Evolutionary conservation across 2,888 invertebrate genomes (phyloP), one percentile per base, ranked within the genome.

Genomic region (Lepidocyrtoides sp.): DNA sequence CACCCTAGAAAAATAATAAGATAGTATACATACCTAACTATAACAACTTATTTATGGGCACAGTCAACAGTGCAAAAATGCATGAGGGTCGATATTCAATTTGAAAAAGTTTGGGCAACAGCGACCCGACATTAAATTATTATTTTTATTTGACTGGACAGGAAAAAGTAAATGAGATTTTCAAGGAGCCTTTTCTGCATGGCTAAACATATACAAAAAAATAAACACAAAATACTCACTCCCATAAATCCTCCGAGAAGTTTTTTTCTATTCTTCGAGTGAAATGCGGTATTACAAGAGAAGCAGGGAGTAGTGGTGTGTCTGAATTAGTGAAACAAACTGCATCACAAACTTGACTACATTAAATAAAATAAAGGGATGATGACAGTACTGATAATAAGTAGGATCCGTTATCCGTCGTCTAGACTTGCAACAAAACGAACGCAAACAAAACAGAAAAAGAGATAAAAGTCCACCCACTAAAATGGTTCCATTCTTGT

Each of bases 121-220:
- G 7, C 54, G 54, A n/a, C 44, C 12, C 36, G 23, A 32, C 32
- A 17, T 32, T 36, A 69, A 69, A 17, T n/a, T 72, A 41, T 23
- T 51, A 48, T 48, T 23, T 14, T 51, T 48, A 48, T 48, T 14
- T 29, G 48, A n/a, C 51, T 1, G 75, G 20, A 48, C n/a, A 20
- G 26, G 23, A 69, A 69, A n/a, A 23, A 48, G 75, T 48, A 75
- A 48, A 75, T 75, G 48, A 44, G 26, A 75, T 26, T 48, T 75
- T 75, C 2, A 44, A 26, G 3, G 20, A 44, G 14, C 23, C 29
- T 17, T 51, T 75, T 10, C 26, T 12, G 26, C n/a, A n/a, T n/a
- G n/a, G 51, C 1, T 72, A 41, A 57, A n/a, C 32, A 32, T 41
- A 48, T n/a, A 75, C 20, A 48, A 17, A 63, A 63, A 29, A n/a